Base-by-base conservation (phyloP, 1,140 invertebrate genomes). In the Aphelinus certus region DNA sequence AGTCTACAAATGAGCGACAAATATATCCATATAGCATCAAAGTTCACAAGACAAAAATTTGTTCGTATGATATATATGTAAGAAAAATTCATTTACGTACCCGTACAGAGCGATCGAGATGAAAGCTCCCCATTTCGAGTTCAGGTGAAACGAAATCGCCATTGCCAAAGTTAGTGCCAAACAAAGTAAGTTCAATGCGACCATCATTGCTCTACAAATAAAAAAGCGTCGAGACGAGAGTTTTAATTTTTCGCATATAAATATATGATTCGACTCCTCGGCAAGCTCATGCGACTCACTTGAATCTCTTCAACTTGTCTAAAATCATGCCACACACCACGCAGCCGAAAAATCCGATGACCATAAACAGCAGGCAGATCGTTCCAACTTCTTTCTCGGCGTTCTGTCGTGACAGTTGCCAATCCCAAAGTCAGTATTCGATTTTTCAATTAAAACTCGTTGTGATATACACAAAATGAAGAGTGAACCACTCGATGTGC, bases 331-430 rank as follows among this genome's bases (percentile, higher is more conserved):
- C 92, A 67, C 88, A 89, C 26, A 91, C 81, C 6, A 93, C 86
- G 1, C 92, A 90, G 10, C 92, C 92, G 1, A 89, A 48, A 77
- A 93, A 90, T 60, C 93, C 93, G 62, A 89, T 84, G 0, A 93
- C 78, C 2, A 93, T 90, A 73, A 94, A 89, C 1, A 90, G 87
- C 4, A 93, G 79, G 5, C 92, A 92, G 77, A 93, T 91, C 67
- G 87, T 80, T 3, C 93, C 93, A 55, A 89, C 89, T 76, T 88
- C 85, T 74, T 87, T 80, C 70, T 86, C 82, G 53, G 83, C 84
- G 85, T 90, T 26, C 57, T 58, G n/a, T 26, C 26, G 26, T 26
- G 26, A 26, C 26, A 26, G 26, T 26, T 26, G 26, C 26, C 26
- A 26, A 26, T 26, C 26, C 26, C 26, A 26, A 26, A 26, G 26